Evolutionary conservation across 2,888 invertebrate genomes (phyloP).

Genomic region (Cheilosia urbana): DNA sequence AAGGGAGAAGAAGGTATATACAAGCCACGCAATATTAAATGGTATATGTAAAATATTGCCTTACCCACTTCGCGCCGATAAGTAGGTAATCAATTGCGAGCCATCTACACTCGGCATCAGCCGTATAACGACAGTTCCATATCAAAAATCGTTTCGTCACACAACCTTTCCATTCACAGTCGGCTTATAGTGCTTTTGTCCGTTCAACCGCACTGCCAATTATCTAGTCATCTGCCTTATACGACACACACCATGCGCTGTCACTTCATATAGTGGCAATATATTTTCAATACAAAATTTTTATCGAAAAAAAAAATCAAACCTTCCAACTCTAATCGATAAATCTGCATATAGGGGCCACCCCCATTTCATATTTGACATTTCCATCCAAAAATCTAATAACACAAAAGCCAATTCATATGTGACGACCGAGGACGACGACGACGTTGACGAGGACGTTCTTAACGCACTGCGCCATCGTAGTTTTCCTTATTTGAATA

Average conservation of each 20-base stretch:
- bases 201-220: neutral
- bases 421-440: slow-evolving; percentile 31
- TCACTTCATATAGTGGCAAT: slow-evolving; percentile 4
- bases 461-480: slow-evolving; percentile 37
- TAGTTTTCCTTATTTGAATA: slow-evolving; percentile 60
- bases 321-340: slow-evolving; percentile 58
- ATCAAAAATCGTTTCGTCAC: too few species aligned
- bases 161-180: too few species aligned
- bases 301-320: slow-evolving; percentile 3
- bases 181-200: neutral
- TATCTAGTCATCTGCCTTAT: neutral
- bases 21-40: too few species aligned
- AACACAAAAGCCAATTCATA: slow-evolving; percentile 54
- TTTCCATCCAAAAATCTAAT: slow-evolving; percentile 61
- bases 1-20: too few species aligned
- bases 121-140: too few species aligned
- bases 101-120: too few species aligned
- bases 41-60: too few species aligned
- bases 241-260: neutral
- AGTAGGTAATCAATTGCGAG: too few species aligned
- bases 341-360: slow-evolving; percentile 47
- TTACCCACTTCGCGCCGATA: too few species aligned
- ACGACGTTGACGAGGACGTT: slow-evolving; percentile 34
- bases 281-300: neutral
- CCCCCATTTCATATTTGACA: neutral